These are phyloP conservation scores for Drosophila nasuta DNA, from an alignment of 1,140 invertebrate genomes.

Conservation along the genomic window DNA sequence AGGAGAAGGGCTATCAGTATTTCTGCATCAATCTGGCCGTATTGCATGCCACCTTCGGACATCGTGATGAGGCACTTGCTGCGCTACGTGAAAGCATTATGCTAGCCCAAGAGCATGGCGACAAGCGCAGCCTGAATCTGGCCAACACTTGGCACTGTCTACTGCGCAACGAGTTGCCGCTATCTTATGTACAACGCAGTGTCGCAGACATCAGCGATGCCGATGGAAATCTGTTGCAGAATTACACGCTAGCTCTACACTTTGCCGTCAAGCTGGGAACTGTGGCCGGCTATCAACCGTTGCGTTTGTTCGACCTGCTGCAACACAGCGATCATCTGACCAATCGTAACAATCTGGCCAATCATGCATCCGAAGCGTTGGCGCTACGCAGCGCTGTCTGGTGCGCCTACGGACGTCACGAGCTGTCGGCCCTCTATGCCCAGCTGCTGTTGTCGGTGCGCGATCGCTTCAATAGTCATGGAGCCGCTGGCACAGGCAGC, in stretches of 20 bases:
- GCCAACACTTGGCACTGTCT: conserved; percentile 93
- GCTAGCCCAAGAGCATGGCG: conserved; percentile 94
- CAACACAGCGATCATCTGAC: conserved; percentile 94
- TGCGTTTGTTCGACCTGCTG: conserved; percentile 89
- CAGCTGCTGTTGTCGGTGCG: conserved; percentile 89
- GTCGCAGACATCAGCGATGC: conserved; percentile 80
- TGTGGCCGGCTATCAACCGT: conserved; percentile 74
- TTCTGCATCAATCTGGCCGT: conserved; percentile 95
- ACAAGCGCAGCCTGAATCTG: conserved; percentile 93
- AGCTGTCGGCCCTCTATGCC: conserved; percentile 91
- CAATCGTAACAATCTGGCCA: conserved; percentile 92
- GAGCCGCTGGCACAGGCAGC: conserved; percentile 89
- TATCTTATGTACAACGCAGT: conserved; percentile 62
- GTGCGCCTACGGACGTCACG: conserved; percentile 94
- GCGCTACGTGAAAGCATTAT: conserved; percentile 94
- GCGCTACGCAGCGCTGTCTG: conserved; percentile 93
- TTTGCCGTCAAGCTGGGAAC: conserved; percentile 86
- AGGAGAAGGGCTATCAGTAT: conserved; percentile 90
- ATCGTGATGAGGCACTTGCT: conserved; percentile 91
- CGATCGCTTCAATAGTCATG: conserved; percentile 86
- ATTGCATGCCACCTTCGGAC: conserved; percentile 93
- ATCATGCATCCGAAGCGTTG: conserved; percentile 91
- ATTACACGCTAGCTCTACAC: conserved; percentile 88
- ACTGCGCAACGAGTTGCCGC: conserved; percentile 85
- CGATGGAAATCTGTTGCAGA: conserved; percentile 86